Conservation (phyloP, 2,797 vertebrate species). For the Myripristis jacobus region DNA sequence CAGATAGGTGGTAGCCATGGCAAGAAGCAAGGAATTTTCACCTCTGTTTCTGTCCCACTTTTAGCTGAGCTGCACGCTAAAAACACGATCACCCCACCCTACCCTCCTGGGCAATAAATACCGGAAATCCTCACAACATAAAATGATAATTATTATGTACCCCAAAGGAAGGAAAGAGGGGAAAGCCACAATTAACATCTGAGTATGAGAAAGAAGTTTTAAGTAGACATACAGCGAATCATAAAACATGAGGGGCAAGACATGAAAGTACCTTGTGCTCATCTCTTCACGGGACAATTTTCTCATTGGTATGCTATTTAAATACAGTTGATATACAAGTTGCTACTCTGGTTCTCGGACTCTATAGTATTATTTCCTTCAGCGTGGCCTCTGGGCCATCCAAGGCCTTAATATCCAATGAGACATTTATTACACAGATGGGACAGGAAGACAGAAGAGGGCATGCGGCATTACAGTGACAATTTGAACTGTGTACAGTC, state of each 20-base stretch:
- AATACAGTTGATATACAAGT: slow-evolving; percentile 17
- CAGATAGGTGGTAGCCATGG: slow-evolving; percentile 31
- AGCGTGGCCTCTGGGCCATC: slow-evolving; percentile 70
- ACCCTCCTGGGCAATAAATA: slow-evolving; percentile 59
- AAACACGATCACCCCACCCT: slow-evolving; percentile 13
- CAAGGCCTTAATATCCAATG: slow-evolving; percentile 76
- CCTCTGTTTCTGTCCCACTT: slow-evolving; percentile 36
- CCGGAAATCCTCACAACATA: slow-evolving; percentile 11
- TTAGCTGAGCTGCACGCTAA: slow-evolving; percentile 19
- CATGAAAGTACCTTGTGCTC: slow-evolving; percentile 3
- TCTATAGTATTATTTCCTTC: slow-evolving; percentile 46
- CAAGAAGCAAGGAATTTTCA: slow-evolving; percentile 16
- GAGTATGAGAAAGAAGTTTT: neutral
- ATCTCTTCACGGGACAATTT: slow-evolving; percentile 33
- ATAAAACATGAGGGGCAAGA: slow-evolving; percentile 6
- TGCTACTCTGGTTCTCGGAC: slow-evolving; percentile 20
- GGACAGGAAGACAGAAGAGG: slow-evolving; percentile 54
- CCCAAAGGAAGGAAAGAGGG: neutral
- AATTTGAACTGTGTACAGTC: slow-evolving; percentile 77
- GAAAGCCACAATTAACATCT: neutral
- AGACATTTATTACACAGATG: slow-evolving; percentile 51
- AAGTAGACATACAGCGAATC: neutral
- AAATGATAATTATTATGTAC: neutral
- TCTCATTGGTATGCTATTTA: slow-evolving; percentile 11
- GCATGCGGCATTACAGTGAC: slow-evolving; percentile 70